phyloP scores from a whole-genome alignment of 2,113 vertebrate species.

The Pygoscelis adeliae region DNA sequence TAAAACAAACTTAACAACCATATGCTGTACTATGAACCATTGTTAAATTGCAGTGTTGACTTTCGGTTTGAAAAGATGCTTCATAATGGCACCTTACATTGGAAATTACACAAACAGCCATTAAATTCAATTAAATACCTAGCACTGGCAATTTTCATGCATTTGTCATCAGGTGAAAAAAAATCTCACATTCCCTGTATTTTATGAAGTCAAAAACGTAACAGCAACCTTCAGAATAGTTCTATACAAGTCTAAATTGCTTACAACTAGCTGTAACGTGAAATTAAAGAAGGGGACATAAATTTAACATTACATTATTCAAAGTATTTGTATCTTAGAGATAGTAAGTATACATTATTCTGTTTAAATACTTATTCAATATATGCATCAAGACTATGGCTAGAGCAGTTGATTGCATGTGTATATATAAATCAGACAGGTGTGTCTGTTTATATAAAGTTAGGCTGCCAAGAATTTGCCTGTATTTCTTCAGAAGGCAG shows the following conservation, averaged over 20 bases:
- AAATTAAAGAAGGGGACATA: background rate
- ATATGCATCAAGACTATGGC: background rate
- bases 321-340: background rate
- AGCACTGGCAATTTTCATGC: background rate
- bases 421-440: background rate
- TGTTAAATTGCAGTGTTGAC: background rate
- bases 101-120: background rate
- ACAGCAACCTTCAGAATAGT: background rate
- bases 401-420: background rate
- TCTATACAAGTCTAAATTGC: background rate
- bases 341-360: background rate
- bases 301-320: background rate
- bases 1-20: background rate
- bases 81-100: background rate
- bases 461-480: background rate
- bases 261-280: background rate
- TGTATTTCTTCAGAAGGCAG: conserved; percentile 1
- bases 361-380: background rate
- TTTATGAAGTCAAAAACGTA: background rate
- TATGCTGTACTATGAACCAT: rapidly evolving
- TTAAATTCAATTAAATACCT: background rate
- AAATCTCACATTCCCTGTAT: background rate
- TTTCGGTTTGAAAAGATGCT: background rate
- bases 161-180: background rate
- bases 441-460: background rate